Conservation (phyloP, 64 coral and sea anemone species). For the Montipora sp. region DNA sequence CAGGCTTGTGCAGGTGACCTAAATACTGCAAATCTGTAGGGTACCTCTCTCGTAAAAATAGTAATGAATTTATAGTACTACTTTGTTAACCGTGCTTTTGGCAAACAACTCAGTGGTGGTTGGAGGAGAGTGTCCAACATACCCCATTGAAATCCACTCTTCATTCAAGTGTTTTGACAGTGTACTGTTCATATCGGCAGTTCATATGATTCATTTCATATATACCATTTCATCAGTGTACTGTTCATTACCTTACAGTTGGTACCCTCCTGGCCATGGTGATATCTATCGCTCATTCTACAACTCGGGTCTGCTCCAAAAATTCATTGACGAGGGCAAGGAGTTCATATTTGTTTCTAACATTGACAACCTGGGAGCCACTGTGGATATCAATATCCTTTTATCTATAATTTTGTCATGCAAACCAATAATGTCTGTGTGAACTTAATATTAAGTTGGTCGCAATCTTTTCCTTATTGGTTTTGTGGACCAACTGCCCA, state of each 20-base stretch:
- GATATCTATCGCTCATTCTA: constrained; percentile 91
- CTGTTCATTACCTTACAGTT: constrained; percentile 53
- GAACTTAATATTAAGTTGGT: no score
- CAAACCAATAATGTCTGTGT: neutral
- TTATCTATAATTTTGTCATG: neutral
- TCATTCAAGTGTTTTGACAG: neutral
- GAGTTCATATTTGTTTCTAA: constrained; percentile 95
- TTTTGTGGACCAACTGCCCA: no score
- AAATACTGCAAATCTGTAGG: no score
- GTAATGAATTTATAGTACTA: no score
- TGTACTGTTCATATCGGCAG: neutral
- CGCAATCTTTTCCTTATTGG: no score
- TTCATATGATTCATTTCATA: neutral
- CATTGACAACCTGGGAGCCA: constrained; percentile 98
- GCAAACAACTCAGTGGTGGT: no score
- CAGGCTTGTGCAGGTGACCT: no score
- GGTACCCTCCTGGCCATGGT: constrained; percentile 96
- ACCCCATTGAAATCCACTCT: neutral
- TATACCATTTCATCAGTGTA: neutral
- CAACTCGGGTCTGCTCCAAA: constrained; percentile 87
- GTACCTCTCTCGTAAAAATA: no score
- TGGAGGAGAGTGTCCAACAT: no score
- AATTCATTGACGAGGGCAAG: constrained; percentile 90
- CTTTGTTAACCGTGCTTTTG: no score
- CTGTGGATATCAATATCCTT: constrained; percentile 96